Percentiles rank a stretch among this genome's conserved stretches.
Evolutionary conservation across 2,888 invertebrate genomes (phyloP).

Genomic region (Augiades crinisus): DNA sequence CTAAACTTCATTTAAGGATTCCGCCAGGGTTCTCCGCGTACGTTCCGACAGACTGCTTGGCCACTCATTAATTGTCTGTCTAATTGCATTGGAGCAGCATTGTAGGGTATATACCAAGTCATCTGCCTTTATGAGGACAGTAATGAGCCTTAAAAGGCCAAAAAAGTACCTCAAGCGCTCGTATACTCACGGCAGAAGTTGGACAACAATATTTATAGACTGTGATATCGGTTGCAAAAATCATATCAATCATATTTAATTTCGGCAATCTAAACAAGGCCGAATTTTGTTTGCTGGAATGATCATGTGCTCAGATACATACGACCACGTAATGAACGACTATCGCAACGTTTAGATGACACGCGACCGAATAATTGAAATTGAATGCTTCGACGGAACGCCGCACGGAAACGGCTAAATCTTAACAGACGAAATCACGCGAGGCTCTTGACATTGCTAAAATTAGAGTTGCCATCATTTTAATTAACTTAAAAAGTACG

Average conservation of each 20-base stretch:
- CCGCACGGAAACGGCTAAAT: slow-evolving; percentile 43
- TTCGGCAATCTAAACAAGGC: slow-evolving; percentile 1
- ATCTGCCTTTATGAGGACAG: no score
- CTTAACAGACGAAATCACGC: slow-evolving; percentile 52
- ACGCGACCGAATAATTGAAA: slow-evolving; percentile 54
- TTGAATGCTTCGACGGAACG: slow-evolving; percentile 57
- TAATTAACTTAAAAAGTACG: background rate
- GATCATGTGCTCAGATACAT: background rate
- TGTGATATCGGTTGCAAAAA: no score
- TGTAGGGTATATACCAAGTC: no score
- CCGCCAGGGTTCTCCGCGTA: no score
- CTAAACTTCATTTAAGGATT: no score
- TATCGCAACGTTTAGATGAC: slow-evolving; percentile 45
- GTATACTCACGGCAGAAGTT: background rate
- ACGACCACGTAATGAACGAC: slow-evolving; percentile 2
- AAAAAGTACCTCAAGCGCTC: no score
- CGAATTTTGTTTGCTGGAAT: background rate
- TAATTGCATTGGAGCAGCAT: no score
- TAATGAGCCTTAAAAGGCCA: no score
- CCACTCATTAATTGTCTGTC: no score
- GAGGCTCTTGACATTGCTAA: slow-evolving; percentile 49
- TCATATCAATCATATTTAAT: background rate
- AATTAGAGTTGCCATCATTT: slow-evolving; percentile 28
- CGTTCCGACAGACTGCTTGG: no score
- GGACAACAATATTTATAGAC: background rate